Base-by-base conservation (phyloP, 2,888 invertebrate genomes). In the Caenorhabditis angaria region DNA sequence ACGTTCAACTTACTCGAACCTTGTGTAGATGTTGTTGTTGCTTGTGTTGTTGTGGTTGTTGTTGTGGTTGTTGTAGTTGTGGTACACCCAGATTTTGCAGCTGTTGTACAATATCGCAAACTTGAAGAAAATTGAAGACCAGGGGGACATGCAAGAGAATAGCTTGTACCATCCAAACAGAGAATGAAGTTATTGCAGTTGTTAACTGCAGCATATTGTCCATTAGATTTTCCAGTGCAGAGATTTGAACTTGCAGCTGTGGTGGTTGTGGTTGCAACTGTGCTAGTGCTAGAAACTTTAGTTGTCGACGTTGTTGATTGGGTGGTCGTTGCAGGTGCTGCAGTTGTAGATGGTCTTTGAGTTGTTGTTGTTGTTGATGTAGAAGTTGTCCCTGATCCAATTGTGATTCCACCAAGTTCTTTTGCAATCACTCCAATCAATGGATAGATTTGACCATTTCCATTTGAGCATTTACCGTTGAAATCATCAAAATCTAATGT, bases 401-500 rank as follows among this genome's bases (percentile, higher is more conserved):
- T 84, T 77, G 64, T 77, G 20, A 82, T 64, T 35, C 83, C 84
- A 25, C 80, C 83, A 22, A 87, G 70, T 55, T 85, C 83, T 53
- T 76, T 76, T 2, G 83, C 83, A 56, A 87, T 87, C 3, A 81
- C 78, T n/a, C 78, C 75, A 60, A 87, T 87, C 25, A 87, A 70
- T 18, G 87, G 87, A 48, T 87, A 87, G 1, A 79, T 69, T 29
- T 82, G 76, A n/a, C 84, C 85, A 20, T 76, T 65, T 3, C 78
- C 74, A 24, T 80, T 79, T 22, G 82, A 68, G 57, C 87, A 87
- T 61, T 78, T 65, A 0, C 83, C 87, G 53, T 86, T 87, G 80
- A 87, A 87, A 61, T 87, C 87, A 65, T 87, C 87, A 54, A 87
- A 83, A 62, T 87, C 87, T 25, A 87, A 77, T 24, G 87, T 87